Evolutionary conservation across 2,888 invertebrate species (phyloP), one percentile per base, ranked within the genome.

Genomic region (Melitaea athalia): DNA sequence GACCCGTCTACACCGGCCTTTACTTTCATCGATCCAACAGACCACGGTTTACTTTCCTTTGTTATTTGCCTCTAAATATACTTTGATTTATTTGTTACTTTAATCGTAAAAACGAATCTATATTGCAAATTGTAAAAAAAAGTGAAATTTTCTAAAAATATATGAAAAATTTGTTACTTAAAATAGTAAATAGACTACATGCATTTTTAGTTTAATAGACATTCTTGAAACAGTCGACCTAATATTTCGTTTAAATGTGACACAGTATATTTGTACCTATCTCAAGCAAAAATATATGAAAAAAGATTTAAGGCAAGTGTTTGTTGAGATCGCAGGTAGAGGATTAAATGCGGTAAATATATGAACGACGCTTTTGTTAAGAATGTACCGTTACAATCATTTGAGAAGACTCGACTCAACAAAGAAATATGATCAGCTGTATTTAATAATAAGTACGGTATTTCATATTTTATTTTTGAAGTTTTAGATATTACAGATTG

Each of bases 31-130:
- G 91, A 92, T 91, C 89, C 87, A 82, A 84, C 86, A 81, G 85
- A 87, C 87, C 85, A 84, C 86, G 90, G 90, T 88, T 91, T 91
- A 91, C 92, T 92, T 92, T 92, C 91, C 90, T 91, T 91, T 92
- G 92, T 91, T 89, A 89, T 83, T 86, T 88, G 87, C 82, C 86
- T 83, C 74, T 78, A 76, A 77, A 77, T 79, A 78, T 72, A 80
- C 78, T 77, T 75, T 74, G 77, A 75, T 77, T 75, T 76, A 78
- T 77, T 77, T 70, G 72, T 74, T 65, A 71, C 43, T 64, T 64
- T 69, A 43, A 68, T 50, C 45, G 55, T n/a, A 33, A 33, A 50
- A 52, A 42, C 55, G n/a, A 57, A n/a, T 14, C 53, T 17, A 24
- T 52, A 15, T 47, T 17, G 53, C 10, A 61, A 53, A 42, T 65